These are phyloP conservation scores for Benitochromis conjunctus DNA, from an alignment of 2,113 vertebrate species.

Conservation along the genomic window DNA sequence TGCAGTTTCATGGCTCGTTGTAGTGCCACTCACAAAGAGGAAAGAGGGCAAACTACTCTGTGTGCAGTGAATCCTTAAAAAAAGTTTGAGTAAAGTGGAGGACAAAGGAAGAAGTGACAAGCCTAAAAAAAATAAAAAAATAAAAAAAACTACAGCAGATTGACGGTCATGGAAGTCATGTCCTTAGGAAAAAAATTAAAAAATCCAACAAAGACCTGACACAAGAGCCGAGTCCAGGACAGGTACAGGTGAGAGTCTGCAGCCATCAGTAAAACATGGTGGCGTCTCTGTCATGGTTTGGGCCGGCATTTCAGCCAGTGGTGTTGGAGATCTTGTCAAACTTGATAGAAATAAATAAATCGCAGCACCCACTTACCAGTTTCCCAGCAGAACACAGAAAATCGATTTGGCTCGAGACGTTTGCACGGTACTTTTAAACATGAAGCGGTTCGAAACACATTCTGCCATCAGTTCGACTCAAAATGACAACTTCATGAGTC, in stretches of 20 bases:
- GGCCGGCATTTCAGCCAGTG: neutral
- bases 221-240: too few relatives aligned
- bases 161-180: too few relatives aligned
- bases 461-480: neutral
- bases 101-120: neutral
- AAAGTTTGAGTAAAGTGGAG: neutral
- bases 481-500: neutral
- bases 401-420: neutral
- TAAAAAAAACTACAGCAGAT: too few relatives aligned
- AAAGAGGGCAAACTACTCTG: neutral
- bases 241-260: neutral
- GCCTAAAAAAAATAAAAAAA: too few relatives aligned
- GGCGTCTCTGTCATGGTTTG: neutral
- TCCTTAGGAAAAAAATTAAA: too few relatives aligned
- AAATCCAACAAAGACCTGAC: too few relatives aligned
- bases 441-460: too few relatives aligned
- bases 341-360: neutral
- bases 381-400: neutral
- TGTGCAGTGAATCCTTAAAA: neutral
- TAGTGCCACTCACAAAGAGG: neutral
- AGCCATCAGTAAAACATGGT: neutral
- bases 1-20: neutral
- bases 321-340: neutral
- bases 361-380: neutral
- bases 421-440: neutral